Conservation (phyloP, 37 sponge, comb jelly and placozoan species). For the Spongia lamella region DNA sequence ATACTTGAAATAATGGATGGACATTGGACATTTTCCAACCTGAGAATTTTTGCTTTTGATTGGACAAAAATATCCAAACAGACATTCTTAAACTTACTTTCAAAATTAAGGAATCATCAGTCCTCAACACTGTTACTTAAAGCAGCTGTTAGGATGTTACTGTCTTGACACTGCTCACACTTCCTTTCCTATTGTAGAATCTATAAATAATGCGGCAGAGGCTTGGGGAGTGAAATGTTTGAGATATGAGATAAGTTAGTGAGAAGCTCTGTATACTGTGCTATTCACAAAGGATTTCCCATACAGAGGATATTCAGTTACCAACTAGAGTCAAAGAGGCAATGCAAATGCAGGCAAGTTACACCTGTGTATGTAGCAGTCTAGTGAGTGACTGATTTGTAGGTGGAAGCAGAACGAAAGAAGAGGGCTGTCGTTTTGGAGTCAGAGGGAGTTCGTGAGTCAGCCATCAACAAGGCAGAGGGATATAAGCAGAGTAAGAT, state of each 20-base stretch:
- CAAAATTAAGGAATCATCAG: background rate
- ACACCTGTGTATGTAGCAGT: background rate
- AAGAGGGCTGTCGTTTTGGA: slow-evolving; percentile 93
- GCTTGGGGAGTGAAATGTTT: slow-evolving; percentile 96
- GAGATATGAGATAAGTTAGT: slow-evolving; percentile 92
- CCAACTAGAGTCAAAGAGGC: slow-evolving; percentile 97
- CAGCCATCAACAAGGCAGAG: slow-evolving; percentile 82
- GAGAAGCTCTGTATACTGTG: background rate
- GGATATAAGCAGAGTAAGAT: slow-evolving; percentile 89
- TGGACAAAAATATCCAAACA: background rate
- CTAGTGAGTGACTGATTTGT: background rate
- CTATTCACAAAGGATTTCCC: background rate
- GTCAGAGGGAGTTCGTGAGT: slow-evolving; percentile 88
- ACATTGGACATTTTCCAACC: background rate
- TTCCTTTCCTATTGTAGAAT: slow-evolving; percentile 55
- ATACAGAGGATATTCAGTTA: slow-evolving; percentile 75
- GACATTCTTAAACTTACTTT: background rate
- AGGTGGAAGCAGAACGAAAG: slow-evolving; percentile 98
- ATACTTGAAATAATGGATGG: too few relatives aligned
- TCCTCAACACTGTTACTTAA: background rate
- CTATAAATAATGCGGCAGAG: slow-evolving; percentile 92
- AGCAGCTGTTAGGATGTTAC: background rate
- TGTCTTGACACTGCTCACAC: background rate
- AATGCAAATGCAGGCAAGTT: slow-evolving; percentile 96
- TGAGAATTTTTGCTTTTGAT: background rate